Percentiles rank a stretch among this genome's conserved stretches.
Evolutionary conservation across 2,797 vertebrate genomes (phyloP).

Genomic region (Scolopax rusticola): DNA sequence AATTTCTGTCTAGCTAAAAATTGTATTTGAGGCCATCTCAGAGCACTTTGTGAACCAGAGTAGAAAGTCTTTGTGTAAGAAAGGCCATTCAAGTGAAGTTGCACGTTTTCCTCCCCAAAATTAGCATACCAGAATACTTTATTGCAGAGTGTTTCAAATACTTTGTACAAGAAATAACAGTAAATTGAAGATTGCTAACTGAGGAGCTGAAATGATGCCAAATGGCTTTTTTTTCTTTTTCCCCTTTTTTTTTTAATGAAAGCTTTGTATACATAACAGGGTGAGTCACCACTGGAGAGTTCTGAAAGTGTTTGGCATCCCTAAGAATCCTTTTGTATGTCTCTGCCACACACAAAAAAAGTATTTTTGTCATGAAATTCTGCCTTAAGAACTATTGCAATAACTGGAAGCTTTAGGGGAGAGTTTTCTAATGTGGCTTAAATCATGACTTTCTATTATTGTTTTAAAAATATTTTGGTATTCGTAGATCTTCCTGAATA

Average conservation of each 20-base stretch:
- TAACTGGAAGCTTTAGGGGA: neutral
- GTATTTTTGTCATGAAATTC: conserved; percentile 44
- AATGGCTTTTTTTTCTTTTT: conserved; percentile 13
- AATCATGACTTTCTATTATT: neutral
- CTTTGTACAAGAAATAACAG: conserved; percentile 47
- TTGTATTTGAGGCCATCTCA: conserved; percentile 29
- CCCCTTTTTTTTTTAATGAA: conserved; percentile 37
- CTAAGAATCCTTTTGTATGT: conserved; percentile 43
- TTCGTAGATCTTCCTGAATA: conserved; percentile 45
- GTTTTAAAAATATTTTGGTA: conserved; percentile 18
- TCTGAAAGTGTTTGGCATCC: conserved; percentile 68
- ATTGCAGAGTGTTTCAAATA: conserved; percentile 36
- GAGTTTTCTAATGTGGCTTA: conserved; percentile 19
- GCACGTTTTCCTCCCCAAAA: conserved; percentile 28
- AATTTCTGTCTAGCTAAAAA: conserved; percentile 47
- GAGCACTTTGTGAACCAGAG: conserved; percentile 31
- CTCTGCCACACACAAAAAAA: neutral
- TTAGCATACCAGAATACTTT: conserved; percentile 51
- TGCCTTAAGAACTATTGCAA: conserved; percentile 31
- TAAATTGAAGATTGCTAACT: conserved; percentile 55
- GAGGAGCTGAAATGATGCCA: conserved; percentile 57
- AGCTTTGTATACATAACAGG: conserved; percentile 68
- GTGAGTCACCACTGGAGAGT: conserved; percentile 56
- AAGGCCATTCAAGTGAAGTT: conserved; percentile 47
- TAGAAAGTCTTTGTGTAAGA: conserved; percentile 33